Percentiles rank a stretch among this genome's conserved stretches.
Evolutionary conservation across 2,113 vertebrate species (phyloP).

Genomic region (Siniperca chuatsi): DNA sequence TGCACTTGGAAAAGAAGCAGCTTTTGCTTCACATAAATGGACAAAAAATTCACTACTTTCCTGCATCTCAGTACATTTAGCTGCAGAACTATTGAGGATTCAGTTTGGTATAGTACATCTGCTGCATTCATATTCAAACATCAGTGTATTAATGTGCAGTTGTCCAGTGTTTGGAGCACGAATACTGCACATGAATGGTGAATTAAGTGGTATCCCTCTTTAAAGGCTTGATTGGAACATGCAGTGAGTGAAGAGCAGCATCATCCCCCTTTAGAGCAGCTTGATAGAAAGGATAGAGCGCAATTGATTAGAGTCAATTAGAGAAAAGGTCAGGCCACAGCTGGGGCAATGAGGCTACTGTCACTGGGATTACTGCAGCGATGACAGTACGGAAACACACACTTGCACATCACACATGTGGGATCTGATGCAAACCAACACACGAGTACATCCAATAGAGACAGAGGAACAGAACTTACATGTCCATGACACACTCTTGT

Average conservation of each 20-base stretch:
- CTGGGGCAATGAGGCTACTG: constrained; percentile 51
- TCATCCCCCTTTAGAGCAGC: constrained; percentile 39
- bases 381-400: neutral
- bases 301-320: constrained; percentile 80
- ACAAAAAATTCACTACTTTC: neutral
- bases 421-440: neutral
- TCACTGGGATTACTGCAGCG: constrained; percentile 40
- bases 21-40: neutral
- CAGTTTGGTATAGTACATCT: neutral
- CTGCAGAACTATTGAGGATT: neutral
- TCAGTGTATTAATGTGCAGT: neutral
- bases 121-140: neutral
- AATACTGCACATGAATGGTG: neutral
- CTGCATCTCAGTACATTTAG: neutral
- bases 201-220: constrained; percentile 5
- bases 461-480: neutral
- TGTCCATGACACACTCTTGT: neutral
- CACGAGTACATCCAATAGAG: neutral
- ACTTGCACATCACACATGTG: neutral
- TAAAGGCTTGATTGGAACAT: constrained; percentile 16
- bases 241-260: constrained; percentile 43
- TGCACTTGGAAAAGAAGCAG: neutral
- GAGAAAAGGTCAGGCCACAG: constrained; percentile 76
- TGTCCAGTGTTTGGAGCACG: neutral
- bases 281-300: constrained; percentile 52